Evolutionary conservation across 2,113 vertebrate species (phyloP).

Genomic region (Notiomystis cincta): DNA sequence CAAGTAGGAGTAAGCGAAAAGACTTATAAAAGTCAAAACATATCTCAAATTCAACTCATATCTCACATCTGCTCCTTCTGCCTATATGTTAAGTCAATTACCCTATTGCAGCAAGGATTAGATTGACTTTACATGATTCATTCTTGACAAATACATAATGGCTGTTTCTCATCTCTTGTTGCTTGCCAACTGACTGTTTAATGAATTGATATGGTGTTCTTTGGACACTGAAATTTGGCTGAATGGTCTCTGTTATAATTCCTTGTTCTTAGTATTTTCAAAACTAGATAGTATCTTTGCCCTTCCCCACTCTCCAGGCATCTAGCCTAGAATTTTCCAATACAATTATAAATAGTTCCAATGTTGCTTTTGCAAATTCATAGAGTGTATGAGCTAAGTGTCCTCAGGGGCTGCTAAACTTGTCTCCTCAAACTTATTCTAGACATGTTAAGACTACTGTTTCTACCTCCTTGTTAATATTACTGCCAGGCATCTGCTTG

Average conservation of each 20-base stretch:
- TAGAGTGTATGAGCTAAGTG: not conserved
- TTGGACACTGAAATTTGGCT: not conserved
- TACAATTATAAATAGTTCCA: not conserved
- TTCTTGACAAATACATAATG: not conserved
- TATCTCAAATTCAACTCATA: not conserved
- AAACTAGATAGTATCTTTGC: not conserved
- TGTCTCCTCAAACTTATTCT: not conserved
- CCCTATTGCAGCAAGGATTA: not conserved
- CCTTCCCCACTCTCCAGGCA: not conserved
- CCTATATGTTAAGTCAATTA: not conserved
- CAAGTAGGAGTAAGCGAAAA: not conserved
- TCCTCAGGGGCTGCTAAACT: not conserved
- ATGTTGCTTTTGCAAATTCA: not conserved
- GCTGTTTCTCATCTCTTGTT: not conserved
- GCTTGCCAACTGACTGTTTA: not conserved
- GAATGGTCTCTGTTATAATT: not conserved
- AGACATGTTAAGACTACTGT: not conserved
- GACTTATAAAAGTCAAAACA: not conserved
- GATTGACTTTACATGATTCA: not conserved
- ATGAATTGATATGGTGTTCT: not conserved
- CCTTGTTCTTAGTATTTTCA: not conserved
- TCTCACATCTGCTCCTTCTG: not conserved
- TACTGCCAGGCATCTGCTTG: constrained; percentile 17
- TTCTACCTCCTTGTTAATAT: not conserved
- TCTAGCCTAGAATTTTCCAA: not conserved